phyloP scores from a whole-genome alignment of 2,113 vertebrate species.

The Sporophila hypoxantha region DNA sequence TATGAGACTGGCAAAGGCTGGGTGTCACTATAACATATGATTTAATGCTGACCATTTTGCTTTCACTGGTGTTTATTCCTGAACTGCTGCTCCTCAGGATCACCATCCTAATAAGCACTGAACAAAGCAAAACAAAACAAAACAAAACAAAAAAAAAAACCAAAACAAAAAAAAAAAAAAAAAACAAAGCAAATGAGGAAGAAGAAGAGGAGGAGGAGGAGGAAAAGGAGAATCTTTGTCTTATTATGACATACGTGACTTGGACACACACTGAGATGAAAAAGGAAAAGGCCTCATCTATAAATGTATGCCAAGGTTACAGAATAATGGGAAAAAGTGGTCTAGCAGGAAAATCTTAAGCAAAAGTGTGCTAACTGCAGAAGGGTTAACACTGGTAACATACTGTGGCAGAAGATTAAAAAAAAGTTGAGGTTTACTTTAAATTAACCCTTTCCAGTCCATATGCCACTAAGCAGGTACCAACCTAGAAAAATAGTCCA shows the following conservation, averaged over 20 bases:
- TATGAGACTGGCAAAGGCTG: slow-evolving; percentile 33
- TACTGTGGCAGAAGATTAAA: slow-evolving; percentile 69
- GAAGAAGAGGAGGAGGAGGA: background rate
- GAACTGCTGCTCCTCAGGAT: slow-evolving; percentile 63
- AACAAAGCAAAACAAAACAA: slow-evolving; percentile 49
- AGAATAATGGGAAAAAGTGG: slow-evolving; percentile 46
- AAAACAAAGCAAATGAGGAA: slow-evolving; percentile 2
- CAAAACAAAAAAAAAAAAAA: background rate
- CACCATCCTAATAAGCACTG: slow-evolving; percentile 65
- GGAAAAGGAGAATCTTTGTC: slow-evolving; percentile 54
- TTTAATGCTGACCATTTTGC: slow-evolving; percentile 39
- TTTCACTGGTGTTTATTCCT: slow-evolving; percentile 57
- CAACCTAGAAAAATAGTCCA: slow-evolving; percentile 73
- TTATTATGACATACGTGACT: slow-evolving; percentile 62
- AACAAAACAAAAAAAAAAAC: background rate
- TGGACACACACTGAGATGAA: slow-evolving; percentile 64
- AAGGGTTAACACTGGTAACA: slow-evolving; percentile 76
- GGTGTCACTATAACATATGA: background rate
- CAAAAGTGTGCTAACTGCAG: slow-evolving; percentile 68
- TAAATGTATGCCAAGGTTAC: slow-evolving; percentile 64
- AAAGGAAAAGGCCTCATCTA: slow-evolving; percentile 65
- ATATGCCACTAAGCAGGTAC: slow-evolving; percentile 75
- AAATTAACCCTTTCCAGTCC: slow-evolving; percentile 80
- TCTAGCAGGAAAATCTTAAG: slow-evolving; percentile 64
- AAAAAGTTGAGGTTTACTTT: slow-evolving; percentile 73